Percentiles rank a stretch among this genome's conserved stretches.
phyloP scores from a whole-genome alignment of 2,797 vertebrate genomes.

The Thripadectes ignobilis region DNA sequence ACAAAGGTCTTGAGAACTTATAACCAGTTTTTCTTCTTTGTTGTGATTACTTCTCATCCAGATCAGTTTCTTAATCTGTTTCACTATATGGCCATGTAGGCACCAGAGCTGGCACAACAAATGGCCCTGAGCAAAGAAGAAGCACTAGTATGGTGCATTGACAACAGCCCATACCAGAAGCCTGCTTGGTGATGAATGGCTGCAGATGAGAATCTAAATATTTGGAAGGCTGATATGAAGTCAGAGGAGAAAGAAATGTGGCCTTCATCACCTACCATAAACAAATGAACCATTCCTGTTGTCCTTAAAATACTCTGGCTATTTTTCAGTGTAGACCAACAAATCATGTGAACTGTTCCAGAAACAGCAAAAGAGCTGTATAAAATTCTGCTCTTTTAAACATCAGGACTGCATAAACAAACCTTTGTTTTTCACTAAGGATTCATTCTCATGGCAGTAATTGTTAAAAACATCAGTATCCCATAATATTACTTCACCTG shows the following conservation, averaged over 20 bases:
- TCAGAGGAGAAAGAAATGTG: not conserved
- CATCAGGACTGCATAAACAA: not conserved
- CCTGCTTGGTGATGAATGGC: fast-evolving
- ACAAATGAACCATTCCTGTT: not conserved
- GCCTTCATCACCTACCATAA: not conserved
- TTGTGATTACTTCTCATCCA: fast-evolving
- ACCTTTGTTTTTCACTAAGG: not conserved
- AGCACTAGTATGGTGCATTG: not conserved
- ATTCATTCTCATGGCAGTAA: not conserved
- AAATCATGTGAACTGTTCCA: not conserved
- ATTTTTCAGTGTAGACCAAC: not conserved
- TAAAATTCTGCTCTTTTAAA: not conserved
- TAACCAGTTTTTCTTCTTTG: not conserved
- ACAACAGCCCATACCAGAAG: not conserved
- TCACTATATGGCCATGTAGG: fast-evolving
- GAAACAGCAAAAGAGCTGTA: not conserved
- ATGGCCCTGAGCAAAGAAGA: not conserved
- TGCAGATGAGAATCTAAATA: not conserved
- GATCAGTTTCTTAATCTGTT: not conserved
- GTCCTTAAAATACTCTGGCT: not conserved
- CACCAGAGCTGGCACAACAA: not conserved
- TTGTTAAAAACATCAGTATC: not conserved
- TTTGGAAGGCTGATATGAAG: not conserved
- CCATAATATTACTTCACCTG: not conserved
- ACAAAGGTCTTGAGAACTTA: not conserved